Evolutionary conservation across 2,113 vertebrate genomes (phyloP).

Genomic region (Tupaia chinensis): DNA sequence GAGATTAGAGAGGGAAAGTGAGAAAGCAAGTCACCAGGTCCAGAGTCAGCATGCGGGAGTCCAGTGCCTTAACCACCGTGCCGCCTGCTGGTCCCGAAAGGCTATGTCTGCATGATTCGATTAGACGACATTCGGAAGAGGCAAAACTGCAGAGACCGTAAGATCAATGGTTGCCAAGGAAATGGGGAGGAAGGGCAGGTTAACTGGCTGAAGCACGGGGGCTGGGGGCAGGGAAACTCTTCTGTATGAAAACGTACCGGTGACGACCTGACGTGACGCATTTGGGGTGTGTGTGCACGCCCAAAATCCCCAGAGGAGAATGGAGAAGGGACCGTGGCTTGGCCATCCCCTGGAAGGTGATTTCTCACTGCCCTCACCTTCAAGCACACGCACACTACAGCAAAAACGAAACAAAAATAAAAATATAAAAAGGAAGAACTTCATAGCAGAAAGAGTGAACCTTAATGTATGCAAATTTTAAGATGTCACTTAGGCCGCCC

Average conservation of each 20-base stretch:
- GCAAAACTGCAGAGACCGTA: neutral
- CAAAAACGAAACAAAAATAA: no score
- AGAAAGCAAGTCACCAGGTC: no score
- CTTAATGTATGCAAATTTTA: neutral
- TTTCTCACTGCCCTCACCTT: no score
- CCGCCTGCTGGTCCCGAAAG: no score
- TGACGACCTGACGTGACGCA: neutral
- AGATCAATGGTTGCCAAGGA: neutral
- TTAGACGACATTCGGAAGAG: neutral
- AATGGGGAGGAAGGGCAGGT: neutral
- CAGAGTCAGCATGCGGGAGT: no score
- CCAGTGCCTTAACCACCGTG: no score
- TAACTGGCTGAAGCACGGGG: neutral
- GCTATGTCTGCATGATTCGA: no score
- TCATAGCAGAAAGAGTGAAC: neutral
- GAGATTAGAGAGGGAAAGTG: no score
- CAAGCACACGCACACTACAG: no score
- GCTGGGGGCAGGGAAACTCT: neutral
- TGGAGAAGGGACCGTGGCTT: no score
- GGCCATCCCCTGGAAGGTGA: no score
- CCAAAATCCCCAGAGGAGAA: no score
- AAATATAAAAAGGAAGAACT: neutral
- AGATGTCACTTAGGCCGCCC: neutral
- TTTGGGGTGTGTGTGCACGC: neutral
- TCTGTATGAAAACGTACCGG: neutral